Evolutionary conservation across 2,113 vertebrate genomes (phyloP).

Genomic region (Phasianus colchicus): DNA sequence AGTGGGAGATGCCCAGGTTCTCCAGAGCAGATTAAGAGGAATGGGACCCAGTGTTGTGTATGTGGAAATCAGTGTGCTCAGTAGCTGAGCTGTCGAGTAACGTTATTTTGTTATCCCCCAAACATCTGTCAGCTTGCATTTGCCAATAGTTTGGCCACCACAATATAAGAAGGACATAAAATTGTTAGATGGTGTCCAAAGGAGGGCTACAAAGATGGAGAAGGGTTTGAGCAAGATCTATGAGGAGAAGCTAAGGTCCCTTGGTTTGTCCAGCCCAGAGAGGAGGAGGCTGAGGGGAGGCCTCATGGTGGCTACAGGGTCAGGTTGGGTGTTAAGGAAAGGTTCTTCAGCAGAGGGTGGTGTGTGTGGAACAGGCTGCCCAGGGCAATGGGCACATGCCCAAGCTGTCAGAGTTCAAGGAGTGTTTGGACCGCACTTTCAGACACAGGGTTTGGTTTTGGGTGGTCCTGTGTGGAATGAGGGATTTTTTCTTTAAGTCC

Average conservation of each 20-base stretch:
- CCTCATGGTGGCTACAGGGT: background rate
- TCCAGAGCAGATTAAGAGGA: background rate
- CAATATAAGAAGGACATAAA: background rate
- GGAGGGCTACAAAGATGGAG: background rate
- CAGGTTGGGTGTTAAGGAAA: background rate
- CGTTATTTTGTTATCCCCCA: fast-evolving
- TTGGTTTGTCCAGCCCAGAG: background rate
- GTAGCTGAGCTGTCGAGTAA: background rate
- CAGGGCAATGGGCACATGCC: background rate
- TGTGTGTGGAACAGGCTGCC: background rate
- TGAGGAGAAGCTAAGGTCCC: background rate
- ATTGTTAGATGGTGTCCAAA: background rate
- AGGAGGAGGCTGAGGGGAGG: background rate
- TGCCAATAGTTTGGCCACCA: background rate
- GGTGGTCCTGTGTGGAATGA: background rate
- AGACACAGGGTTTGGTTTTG: background rate
- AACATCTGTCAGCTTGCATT: fast-evolving
- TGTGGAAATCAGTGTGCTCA: background rate
- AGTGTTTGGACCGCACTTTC: background rate
- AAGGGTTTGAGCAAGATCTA: background rate
- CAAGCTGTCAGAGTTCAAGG: background rate
- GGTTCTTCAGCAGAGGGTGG: background rate
- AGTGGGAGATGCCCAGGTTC: background rate
- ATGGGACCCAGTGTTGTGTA: background rate
- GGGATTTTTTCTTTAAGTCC: background rate